Evolutionary conservation across 2,888 invertebrate species (phyloP).

Genomic region (Trichopria drosophilae): DNA sequence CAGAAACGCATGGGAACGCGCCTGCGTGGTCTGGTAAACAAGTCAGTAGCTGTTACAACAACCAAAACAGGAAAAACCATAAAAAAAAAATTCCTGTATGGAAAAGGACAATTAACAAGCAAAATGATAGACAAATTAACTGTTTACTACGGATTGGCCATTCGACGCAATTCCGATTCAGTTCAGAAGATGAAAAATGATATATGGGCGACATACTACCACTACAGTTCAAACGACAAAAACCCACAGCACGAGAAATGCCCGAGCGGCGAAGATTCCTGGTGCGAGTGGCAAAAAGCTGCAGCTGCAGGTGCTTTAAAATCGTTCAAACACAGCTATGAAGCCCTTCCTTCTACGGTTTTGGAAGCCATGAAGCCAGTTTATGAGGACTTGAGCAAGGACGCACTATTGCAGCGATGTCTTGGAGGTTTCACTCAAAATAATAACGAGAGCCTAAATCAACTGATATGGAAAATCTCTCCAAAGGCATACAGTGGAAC

Average conservation of each 20-base stretch:
- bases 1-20: constrained; percentile 22
- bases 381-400: constrained; percentile 45
- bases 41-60: background rate
- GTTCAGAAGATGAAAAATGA: constrained; percentile 32
- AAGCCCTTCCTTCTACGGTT: constrained; percentile 28
- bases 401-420: constrained; percentile 42
- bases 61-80: constrained; percentile 10
- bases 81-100: constrained; percentile 7
- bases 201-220: constrained; percentile 33
- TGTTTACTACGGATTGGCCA: constrained; percentile 30
- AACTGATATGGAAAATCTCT: constrained; percentile 32
- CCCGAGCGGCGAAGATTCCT: constrained; percentile 21
- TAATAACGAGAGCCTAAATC: constrained; percentile 32
- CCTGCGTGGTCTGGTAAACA: constrained; percentile 25
- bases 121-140: constrained; percentile 35
- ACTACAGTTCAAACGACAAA: constrained; percentile 23
- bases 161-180: constrained; percentile 25
- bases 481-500: constrained; percentile 27
- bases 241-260: constrained; percentile 20
- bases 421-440: constrained; percentile 31
- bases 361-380: constrained; percentile 38
- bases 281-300: constrained; percentile 28
- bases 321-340: constrained; percentile 24
- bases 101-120: constrained; percentile 33
- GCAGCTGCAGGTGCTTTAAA: constrained; percentile 15